Percentiles rank a stretch among this genome's conserved stretches.
phyloP scores from a whole-genome alignment of 1,140 invertebrate species.

The Euura lappo region DNA sequence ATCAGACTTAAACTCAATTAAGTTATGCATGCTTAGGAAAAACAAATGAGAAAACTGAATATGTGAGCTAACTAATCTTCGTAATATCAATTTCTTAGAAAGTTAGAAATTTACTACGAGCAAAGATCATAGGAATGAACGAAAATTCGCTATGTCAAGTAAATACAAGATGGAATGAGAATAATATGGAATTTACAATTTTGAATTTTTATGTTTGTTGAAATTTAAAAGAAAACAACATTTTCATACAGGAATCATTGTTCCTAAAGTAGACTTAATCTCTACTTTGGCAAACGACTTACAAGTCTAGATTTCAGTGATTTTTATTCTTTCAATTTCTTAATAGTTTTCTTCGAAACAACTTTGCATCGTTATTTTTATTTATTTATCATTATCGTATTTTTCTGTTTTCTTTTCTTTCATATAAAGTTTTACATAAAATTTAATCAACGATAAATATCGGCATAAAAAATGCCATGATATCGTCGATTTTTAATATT shows the following conservation, averaged over 20 bases:
- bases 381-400: conserved; percentile 20
- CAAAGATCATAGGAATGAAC: conserved; percentile 26
- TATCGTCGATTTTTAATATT: too few species aligned
- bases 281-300: conserved; percentile 43
- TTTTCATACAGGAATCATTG: conserved; percentile 17
- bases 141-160: conserved; percentile 28
- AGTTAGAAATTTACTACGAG: conserved; percentile 16
- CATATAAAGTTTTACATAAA: conserved; percentile 17
- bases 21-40: conserved; percentile 13
- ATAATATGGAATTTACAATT: conserved; percentile 47
- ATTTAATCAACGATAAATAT: neutral
- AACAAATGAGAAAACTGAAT: neutral
- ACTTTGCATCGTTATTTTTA: neutral
- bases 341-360: too few species aligned
- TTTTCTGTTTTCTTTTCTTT: conserved; percentile 23
- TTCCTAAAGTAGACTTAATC: conserved; percentile 41
- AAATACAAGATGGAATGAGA: conserved; percentile 18
- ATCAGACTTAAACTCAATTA: neutral
- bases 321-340: neutral
- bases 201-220: conserved; percentile 41
- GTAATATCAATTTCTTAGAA: conserved; percentile 3
- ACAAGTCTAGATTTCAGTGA: conserved; percentile 36
- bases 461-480: too few species aligned
- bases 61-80: neutral
- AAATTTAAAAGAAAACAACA: conserved; percentile 36